phyloP scores from a whole-genome alignment of 2,797 vertebrate species.

The Etheostoma nigrum region DNA sequence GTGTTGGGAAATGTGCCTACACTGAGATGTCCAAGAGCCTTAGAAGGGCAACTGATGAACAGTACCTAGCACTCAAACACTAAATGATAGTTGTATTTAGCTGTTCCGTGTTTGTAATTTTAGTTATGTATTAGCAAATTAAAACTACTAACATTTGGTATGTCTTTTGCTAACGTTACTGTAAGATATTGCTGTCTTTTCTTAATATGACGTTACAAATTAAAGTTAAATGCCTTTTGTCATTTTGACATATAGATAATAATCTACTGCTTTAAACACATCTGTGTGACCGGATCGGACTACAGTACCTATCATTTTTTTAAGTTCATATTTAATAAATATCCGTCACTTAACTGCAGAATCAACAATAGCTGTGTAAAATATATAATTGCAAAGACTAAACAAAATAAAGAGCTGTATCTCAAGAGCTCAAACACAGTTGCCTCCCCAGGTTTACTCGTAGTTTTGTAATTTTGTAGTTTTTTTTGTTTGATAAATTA shows the following conservation, averaged over 20 bases:
- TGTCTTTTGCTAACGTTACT: neutral
- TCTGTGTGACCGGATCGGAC: neutral
- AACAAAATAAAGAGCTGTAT: neutral
- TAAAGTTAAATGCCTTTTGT: neutral
- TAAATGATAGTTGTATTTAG: neutral
- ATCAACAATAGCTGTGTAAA: neutral
- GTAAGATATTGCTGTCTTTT: neutral
- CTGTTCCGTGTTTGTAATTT: neutral
- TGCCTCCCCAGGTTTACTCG: neutral
- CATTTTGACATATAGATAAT: constrained; percentile 1
- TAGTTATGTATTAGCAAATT: neutral
- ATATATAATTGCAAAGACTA: neutral
- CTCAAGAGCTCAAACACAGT: neutral
- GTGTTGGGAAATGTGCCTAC: neutral
- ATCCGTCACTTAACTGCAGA: neutral
- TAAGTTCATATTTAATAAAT: neutral
- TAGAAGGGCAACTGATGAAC: neutral
- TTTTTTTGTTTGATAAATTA: neutral
- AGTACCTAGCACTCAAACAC: neutral
- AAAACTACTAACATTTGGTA: neutral
- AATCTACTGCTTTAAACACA: neutral
- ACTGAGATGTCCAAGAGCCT: neutral
- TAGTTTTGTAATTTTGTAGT: neutral
- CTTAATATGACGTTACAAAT: neutral
- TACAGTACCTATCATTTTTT: neutral